These are phyloP conservation scores for Heliconius ismenius DNA, from an alignment of 2,888 invertebrate genomes.

Conservation along the genomic window DNA sequence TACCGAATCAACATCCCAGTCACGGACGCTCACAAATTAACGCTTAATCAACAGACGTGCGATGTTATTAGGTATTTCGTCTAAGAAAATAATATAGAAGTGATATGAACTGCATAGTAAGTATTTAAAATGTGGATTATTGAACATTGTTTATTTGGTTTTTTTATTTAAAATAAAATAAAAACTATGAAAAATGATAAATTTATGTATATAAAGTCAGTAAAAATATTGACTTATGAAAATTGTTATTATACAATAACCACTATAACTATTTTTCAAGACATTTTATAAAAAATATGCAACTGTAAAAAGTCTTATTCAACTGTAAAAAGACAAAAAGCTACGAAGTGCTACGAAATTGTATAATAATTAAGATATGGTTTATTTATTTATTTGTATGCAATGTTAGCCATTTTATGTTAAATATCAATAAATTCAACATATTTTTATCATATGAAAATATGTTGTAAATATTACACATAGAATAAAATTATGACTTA, in stretches of 20 bases:
- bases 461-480: neutral
- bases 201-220: too few species aligned
- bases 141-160: neutral
- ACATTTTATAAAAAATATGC: too few species aligned
- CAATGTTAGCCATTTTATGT: too few species aligned
- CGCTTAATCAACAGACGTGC: conserved; percentile 31
- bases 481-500: neutral
- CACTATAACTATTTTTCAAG: too few species aligned
- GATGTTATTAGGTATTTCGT: conserved; percentile 2
- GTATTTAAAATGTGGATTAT: neutral
- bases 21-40: conserved; percentile 36
- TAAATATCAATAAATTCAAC: too few species aligned
- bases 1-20: conserved; percentile 17
- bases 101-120: neutral
- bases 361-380: neutral
- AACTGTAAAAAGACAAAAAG: neutral
- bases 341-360: neutral
- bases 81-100: neutral
- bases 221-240: too few species aligned
- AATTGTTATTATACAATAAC: too few species aligned
- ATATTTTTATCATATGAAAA: too few species aligned
- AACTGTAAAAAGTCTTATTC: too few species aligned
- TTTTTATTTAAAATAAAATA: neutral
- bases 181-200: too few species aligned
- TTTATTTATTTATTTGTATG: too few species aligned